These are phyloP conservation scores for Oegoconia quadripuncta DNA, from an alignment of 2,888 invertebrate species.

Conservation along the genomic window DNA sequence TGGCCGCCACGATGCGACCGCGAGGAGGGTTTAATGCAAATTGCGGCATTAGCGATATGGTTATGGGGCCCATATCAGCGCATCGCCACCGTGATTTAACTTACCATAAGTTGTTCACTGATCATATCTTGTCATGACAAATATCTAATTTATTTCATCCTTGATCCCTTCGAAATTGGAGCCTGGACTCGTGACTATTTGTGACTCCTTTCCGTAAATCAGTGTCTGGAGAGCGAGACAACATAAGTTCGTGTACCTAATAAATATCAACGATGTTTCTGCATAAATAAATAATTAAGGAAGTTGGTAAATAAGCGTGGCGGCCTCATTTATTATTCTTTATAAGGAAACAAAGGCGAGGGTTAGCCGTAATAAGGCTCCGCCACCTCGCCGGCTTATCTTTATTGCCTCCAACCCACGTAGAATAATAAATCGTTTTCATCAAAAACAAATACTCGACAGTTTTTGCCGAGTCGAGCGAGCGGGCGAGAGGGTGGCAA, in stretches of 20 bases:
- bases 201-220: background rate
- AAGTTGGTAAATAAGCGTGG: constrained; percentile 76
- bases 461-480: constrained; percentile 79
- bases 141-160: too few relatives aligned
- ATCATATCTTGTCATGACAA: too few relatives aligned
- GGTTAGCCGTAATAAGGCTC: constrained; percentile 80
- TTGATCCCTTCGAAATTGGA: too few relatives aligned
- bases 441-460: constrained; percentile 81
- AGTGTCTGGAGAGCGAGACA: background rate
- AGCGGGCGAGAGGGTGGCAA: constrained; percentile 76
- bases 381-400: constrained; percentile 79
- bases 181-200: too few relatives aligned
- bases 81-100: constrained; percentile 8
- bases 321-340: constrained; percentile 79
- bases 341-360: constrained; percentile 80
- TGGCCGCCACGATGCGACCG: background rate
- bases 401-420: constrained; percentile 80
- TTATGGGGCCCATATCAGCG: constrained; percentile 53
- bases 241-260: constrained; percentile 4
- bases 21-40: constrained; percentile 51
- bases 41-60: constrained; percentile 60
- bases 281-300: constrained; percentile 77
- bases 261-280: constrained; percentile 73
- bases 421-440: constrained; percentile 80
- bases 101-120: constrained; percentile 38